Evolutionary conservation across 2,113 vertebrate genomes (phyloP).

Genomic region (Cephalopterus ornatus): DNA sequence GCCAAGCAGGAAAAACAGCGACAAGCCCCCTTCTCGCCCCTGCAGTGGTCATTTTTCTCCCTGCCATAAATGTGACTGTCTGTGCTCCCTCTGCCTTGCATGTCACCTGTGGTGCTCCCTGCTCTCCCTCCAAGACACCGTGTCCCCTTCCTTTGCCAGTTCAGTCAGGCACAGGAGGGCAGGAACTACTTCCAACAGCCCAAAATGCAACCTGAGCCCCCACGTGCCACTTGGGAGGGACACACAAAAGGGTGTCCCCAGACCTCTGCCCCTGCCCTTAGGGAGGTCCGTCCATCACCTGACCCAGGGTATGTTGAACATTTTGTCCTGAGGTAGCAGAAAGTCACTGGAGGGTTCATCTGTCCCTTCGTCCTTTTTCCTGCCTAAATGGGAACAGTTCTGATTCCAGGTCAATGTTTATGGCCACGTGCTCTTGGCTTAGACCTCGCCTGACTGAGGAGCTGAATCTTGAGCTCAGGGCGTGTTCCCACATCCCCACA

Average conservation of each 20-base stretch:
- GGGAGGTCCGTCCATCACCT: not conserved
- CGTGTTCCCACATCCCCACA: not conserved
- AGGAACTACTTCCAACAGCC: not conserved
- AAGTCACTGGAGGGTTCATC: not conserved
- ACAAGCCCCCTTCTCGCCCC: not conserved
- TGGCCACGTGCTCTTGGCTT: not conserved
- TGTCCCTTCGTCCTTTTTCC: not conserved
- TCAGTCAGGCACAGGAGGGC: not conserved
- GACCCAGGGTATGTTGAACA: not conserved
- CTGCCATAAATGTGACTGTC: not conserved
- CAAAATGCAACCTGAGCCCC: not conserved
- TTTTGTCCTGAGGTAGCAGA: not conserved
- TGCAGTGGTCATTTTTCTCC: not conserved
- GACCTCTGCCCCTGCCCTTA: not conserved
- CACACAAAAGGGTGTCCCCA: not conserved
- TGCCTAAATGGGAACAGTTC: rapidly evolving
- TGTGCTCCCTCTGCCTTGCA: rapidly evolving
- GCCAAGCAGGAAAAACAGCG: not conserved
- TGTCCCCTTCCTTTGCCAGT: not conserved
- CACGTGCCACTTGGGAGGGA: not conserved
- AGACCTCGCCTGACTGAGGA: rapidly evolving
- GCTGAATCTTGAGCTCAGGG: not conserved
- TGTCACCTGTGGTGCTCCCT: rapidly evolving
- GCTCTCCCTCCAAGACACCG: not conserved
- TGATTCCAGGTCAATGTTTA: not conserved